These are phyloP conservation scores for Heliconius eleuchia DNA, from an alignment of 1,140 invertebrate genomes.

Conservation along the genomic window DNA sequence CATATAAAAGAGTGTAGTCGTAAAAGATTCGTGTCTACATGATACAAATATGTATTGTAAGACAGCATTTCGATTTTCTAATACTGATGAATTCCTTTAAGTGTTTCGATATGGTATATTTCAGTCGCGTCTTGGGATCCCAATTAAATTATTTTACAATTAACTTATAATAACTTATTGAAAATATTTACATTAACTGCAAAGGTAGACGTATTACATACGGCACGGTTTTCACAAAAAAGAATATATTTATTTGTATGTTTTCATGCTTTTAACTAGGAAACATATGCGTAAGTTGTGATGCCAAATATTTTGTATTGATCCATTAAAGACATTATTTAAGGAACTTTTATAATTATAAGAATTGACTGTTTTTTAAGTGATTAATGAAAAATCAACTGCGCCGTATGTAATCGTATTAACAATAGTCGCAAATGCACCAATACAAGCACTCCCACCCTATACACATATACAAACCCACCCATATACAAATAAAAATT, in stretches of 20 bases:
- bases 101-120: slow-evolving; percentile 35
- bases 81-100: slow-evolving; percentile 35
- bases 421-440: slow-evolving; percentile 64
- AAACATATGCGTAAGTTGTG: neutral
- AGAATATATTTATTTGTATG: neutral
- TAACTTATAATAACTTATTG: slow-evolving; percentile 39
- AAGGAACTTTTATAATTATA: neutral
- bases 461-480: slow-evolving; percentile 37
- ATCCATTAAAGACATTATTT: neutral
- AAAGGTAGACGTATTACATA: slow-evolving; percentile 30
- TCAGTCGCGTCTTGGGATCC: slow-evolving; percentile 33
- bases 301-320: neutral
- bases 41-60: slow-evolving; percentile 18
- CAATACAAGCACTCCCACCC: slow-evolving; percentile 65
- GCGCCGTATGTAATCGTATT: slow-evolving; percentile 24
- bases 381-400: neutral
- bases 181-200: slow-evolving; percentile 42
- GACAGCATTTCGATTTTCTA: slow-evolving; percentile 31
- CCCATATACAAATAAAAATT: slow-evolving; percentile 58
- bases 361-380: slow-evolving; percentile 7
- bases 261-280: neutral
- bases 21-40: slow-evolving; percentile 30
- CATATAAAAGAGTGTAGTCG: slow-evolving; percentile 28
- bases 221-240: neutral
- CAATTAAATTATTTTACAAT: slow-evolving; percentile 32